phyloP scores from a whole-genome alignment of 2,888 invertebrate species.

The Ischnura elegans region DNA sequence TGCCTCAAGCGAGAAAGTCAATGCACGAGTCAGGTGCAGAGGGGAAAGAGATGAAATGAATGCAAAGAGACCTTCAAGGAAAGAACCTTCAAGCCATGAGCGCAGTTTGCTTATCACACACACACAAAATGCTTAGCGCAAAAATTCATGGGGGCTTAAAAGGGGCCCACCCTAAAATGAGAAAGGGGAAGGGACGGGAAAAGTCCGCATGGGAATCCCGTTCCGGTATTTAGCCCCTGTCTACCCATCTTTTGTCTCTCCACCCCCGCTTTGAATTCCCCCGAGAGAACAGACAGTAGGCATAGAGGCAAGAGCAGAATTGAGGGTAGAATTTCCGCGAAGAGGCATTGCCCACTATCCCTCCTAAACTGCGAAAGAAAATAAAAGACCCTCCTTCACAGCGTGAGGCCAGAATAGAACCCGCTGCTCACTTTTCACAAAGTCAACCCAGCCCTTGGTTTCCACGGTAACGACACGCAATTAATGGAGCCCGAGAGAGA shows the following conservation, averaged over 20 bases:
- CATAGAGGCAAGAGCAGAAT: neutral
- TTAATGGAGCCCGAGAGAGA: neutral
- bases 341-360: neutral
- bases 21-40: neutral
- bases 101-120: too few relatives aligned
- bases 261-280: neutral
- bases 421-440: neutral
- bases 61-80: neutral
- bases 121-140: too few relatives aligned
- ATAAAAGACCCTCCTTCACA: neutral
- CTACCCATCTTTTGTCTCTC: neutral
- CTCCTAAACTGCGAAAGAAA: neutral
- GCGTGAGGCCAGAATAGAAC: neutral
- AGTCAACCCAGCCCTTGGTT: neutral
- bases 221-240: conserved; percentile 8
- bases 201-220: neutral
- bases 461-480: conserved; percentile 16
- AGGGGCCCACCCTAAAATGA: too few relatives aligned
- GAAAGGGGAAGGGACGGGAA: neutral
- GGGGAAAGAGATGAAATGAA: neutral
- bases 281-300: neutral
- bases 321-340: neutral
- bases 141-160: too few relatives aligned
- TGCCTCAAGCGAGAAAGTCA: neutral
- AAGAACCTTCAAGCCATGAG: neutral